Conservation (phyloP, 2,797 vertebrate genomes). For the Pelodytes ibericus region DNA sequence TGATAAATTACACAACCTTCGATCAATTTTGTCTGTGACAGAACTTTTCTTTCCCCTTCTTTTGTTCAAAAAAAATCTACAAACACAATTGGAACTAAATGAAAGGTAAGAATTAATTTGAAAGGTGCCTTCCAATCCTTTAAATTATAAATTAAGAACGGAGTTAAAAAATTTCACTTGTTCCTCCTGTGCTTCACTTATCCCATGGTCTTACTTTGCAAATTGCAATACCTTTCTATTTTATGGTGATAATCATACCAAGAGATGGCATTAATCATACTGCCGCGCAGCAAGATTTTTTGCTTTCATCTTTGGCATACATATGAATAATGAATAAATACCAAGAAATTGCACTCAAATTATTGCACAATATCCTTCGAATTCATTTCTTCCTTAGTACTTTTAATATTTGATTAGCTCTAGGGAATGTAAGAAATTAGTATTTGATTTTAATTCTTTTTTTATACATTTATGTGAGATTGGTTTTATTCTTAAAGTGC, state of each 20-base stretch:
- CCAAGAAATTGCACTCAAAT: slow-evolving; percentile 33
- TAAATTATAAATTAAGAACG: too few species aligned
- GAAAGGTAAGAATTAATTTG: too few species aligned
- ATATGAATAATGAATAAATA: slow-evolving; percentile 56
- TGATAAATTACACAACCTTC: too few species aligned
- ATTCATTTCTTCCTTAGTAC: slow-evolving; percentile 46
- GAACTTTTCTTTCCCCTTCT: too few species aligned
- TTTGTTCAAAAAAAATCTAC: too few species aligned
- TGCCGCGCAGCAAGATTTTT: slow-evolving; percentile 10
- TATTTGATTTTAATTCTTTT: slow-evolving; percentile 52
- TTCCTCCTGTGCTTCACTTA: background rate
- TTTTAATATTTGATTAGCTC: slow-evolving; percentile 60
- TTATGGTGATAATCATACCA: background rate
- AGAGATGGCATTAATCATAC: slow-evolving; percentile 3
- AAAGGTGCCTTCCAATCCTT: too few species aligned
- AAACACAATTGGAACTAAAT: too few species aligned
- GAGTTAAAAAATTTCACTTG: background rate
- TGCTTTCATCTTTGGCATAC: slow-evolving; percentile 38
- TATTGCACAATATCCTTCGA: slow-evolving; percentile 42
- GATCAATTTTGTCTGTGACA: too few species aligned
- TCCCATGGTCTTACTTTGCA: background rate
- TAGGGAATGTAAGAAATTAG: slow-evolving; percentile 44
- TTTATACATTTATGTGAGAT: background rate
- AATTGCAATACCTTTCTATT: background rate
- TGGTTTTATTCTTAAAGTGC: too few species aligned